Evolutionary conservation across 2,888 invertebrate species (phyloP).

Genomic region (Leptinotarsa rubiginosa): DNA sequence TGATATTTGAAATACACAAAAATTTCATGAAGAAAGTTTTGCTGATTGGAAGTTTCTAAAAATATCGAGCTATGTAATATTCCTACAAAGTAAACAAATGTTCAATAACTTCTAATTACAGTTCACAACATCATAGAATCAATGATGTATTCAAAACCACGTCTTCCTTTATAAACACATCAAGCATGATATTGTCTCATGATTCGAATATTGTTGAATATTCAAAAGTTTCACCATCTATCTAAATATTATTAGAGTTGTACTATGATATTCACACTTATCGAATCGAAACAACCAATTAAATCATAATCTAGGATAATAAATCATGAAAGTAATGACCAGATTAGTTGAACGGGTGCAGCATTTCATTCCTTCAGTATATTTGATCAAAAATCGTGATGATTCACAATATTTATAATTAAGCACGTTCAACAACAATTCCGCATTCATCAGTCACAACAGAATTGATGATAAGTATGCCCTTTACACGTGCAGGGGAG

Average conservation of each 20-base stretch:
- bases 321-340: conserved; percentile 7
- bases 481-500: not conserved
- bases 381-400: not conserved
- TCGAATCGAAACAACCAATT: conserved; percentile 2
- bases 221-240: not conserved
- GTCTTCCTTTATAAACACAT: not conserved
- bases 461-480: not conserved
- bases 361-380: not conserved
- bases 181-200: conserved; percentile 1
- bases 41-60: no score
- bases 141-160: not conserved
- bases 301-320: conserved; percentile 1
- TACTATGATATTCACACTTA: conserved; percentile 9
- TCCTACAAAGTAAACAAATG: not conserved
- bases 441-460: conserved; percentile 3
- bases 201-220: not conserved
- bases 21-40: no score
- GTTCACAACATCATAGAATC: not conserved
- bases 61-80: no score
- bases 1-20: no score
- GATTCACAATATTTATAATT: conserved; percentile 2
- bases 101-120: not conserved
- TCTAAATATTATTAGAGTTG: not conserved
- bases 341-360: not conserved
- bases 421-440: conserved; percentile 4